Evolutionary conservation across 2,888 invertebrate species (phyloP), one percentile per base, ranked within the genome.

Genomic region (Tanytarsus gracilentus): DNA sequence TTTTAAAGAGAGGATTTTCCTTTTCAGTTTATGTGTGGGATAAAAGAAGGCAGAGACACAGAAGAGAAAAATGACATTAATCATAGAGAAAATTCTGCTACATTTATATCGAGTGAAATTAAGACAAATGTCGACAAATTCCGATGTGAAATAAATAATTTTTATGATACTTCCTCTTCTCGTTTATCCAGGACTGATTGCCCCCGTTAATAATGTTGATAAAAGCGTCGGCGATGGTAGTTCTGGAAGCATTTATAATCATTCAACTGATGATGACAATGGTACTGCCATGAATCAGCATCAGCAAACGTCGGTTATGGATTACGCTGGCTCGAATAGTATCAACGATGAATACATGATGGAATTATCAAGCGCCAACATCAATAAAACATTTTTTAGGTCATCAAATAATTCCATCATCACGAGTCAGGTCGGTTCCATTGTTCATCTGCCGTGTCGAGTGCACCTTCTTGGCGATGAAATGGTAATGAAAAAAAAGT

Each of bases 301-400:
- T 26, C 50, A 50, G 8, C 29, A 26, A n/a, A 27, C 27, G 25
- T 7, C 4, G 14, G 25, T 6, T 9, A 21, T 23, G 11, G 48
- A 48, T 9, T 48, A 14, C 11, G n/a, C n/a, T n/a, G 16, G 23
- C 11, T 9, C 48, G 29, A 50, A 50, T 14, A 50, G 29, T 18
- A n/a, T 50, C 11, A 50, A 50, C 29, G 50, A 50, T 11, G 50
- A 50, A 26, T 50, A 27, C 23, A n/a, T 50, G 26, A 50, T 50
- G 29, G 50, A 50, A 14, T 33, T 33, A 33, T n/a, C 33, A 33
- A 33, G n/a, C n/a, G n/a, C 27, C 4, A 50, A 26, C 16, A 18
- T 18, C 14, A 48, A 48, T 50, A 50, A 50, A 50, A 50, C 50
- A 25, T 50, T 50, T 27, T 50, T 50, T 26, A 26, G 25, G 23